These are phyloP conservation scores for Tiphia femorata DNA, from an alignment of 2,888 invertebrate genomes.

Conservation along the genomic window DNA sequence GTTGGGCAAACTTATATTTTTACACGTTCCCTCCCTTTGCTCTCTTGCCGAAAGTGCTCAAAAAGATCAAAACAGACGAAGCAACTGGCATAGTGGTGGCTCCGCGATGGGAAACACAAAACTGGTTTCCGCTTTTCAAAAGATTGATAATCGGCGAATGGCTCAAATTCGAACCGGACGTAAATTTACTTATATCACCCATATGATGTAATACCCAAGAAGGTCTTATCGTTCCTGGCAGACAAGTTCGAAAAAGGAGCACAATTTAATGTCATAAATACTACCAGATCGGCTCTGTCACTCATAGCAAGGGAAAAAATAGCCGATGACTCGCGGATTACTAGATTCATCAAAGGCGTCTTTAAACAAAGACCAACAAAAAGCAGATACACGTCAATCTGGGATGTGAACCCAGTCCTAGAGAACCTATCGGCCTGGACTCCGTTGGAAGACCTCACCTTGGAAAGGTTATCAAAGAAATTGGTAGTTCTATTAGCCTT, in stretches of 20 bases:
- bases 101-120: constrained; percentile 28
- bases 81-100: constrained; percentile 29
- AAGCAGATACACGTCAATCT: neutral
- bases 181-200: no score
- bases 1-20: constrained; percentile 26
- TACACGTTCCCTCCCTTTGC: constrained; percentile 42
- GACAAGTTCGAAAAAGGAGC: neutral
- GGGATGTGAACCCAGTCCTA: neutral
- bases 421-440: neutral
- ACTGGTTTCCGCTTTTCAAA: constrained; percentile 35
- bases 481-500: neutral
- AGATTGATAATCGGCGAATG: no score
- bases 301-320: neutral
- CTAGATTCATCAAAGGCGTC: neutral
- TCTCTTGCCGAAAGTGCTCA: constrained; percentile 8
- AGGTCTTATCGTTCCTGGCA: neutral
- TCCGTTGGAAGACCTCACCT: neutral
- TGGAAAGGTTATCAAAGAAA: neutral
- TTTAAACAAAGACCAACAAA: neutral
- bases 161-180: no score
- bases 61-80: constrained; percentile 34
- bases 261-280: neutral
- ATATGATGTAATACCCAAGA: no score
- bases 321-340: neutral
- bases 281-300: neutral